These are phyloP conservation scores for Teleogryllus oceanicus DNA, from an alignment of 2,888 invertebrate genomes.

Conservation along the genomic window DNA sequence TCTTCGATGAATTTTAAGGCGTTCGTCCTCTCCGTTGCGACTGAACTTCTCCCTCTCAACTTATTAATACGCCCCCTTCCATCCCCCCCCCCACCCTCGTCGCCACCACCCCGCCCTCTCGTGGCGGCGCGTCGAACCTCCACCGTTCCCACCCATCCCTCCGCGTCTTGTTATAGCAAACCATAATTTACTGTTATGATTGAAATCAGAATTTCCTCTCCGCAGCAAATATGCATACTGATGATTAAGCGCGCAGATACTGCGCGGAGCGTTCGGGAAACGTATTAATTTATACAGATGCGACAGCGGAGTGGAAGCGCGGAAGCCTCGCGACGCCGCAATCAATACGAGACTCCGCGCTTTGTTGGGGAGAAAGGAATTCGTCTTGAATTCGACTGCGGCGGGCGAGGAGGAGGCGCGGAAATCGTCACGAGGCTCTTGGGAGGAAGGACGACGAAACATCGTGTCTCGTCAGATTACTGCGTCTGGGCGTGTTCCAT, in stretches of 20 bases:
- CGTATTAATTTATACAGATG: slow-evolving; percentile 18
- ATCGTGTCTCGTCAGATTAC: no score
- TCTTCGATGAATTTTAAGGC: slow-evolving; percentile 18
- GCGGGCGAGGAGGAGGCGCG: no score
- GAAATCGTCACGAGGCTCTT: no score
- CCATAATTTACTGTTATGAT: slow-evolving; percentile 9
- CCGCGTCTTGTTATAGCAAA: neutral
- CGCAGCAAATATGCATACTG: slow-evolving; percentile 9
- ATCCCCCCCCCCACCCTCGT: neutral
- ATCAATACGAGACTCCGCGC: neutral
- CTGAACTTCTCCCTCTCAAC: slow-evolving; percentile 5
- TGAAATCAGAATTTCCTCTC: slow-evolving; percentile 18
- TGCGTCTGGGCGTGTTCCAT: no score
- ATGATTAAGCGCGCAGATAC: slow-evolving; percentile 18
- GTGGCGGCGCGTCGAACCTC: neutral
- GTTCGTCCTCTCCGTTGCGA: neutral
- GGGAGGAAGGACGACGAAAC: no score
- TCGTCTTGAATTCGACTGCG: no score
- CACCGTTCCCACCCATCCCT: neutral
- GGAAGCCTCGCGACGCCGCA: neutral
- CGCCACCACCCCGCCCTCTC: neutral
- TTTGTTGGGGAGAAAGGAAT: no score
- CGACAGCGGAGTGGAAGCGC: neutral
- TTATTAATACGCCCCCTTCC: neutral
- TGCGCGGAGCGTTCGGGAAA: neutral